These are phyloP conservation scores for Melanostoma mellinum DNA, from an alignment of 2,888 invertebrate genomes.

Conservation along the genomic window DNA sequence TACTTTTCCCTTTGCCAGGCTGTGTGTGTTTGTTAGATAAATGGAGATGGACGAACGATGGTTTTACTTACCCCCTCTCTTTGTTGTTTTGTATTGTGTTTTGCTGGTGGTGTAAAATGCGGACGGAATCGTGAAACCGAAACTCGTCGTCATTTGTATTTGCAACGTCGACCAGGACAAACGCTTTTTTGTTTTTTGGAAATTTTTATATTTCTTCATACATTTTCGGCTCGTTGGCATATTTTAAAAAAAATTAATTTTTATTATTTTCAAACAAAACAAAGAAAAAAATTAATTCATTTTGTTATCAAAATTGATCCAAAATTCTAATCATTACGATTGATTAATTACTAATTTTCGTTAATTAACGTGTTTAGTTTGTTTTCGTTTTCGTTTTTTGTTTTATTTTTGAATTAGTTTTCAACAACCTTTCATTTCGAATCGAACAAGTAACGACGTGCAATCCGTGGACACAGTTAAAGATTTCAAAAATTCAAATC, in stretches of 20 bases:
- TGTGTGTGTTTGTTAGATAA: conserved; percentile 24
- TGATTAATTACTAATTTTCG: conserved; percentile 47
- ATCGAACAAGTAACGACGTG: conserved; percentile 57
- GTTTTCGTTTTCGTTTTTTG: conserved; percentile 73
- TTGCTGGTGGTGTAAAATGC: conserved; percentile 28
- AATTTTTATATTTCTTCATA: conserved; percentile 78
- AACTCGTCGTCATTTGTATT: conserved; percentile 79
- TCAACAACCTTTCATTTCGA: conserved; percentile 60
- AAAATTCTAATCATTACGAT: conserved; percentile 61
- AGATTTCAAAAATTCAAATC: conserved; percentile 19
- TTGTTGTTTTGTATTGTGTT: conserved; percentile 51
- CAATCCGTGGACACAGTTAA: conserved; percentile 52
- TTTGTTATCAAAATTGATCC: conserved; percentile 68
- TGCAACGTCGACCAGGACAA: conserved; percentile 80
- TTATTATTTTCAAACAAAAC: conserved; percentile 76
- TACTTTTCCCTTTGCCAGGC: neutral
- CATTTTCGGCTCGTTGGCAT: conserved; percentile 72
- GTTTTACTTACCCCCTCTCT: conserved; percentile 37
- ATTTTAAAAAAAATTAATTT: conserved; percentile 59
- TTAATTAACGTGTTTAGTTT: conserved; percentile 67
- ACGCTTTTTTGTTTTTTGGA: conserved; percentile 80
- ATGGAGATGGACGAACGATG: neutral
- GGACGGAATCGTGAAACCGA: conserved; percentile 64
- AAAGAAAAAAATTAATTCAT: conserved; percentile 49
- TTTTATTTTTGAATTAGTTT: conserved; percentile 74